A percentile compares a stretch with the other conserved stretches of the same genome.
Evolutionary conservation across 2,797 vertebrate species (phyloP).

Genomic region (Alfaro cultratus): DNA sequence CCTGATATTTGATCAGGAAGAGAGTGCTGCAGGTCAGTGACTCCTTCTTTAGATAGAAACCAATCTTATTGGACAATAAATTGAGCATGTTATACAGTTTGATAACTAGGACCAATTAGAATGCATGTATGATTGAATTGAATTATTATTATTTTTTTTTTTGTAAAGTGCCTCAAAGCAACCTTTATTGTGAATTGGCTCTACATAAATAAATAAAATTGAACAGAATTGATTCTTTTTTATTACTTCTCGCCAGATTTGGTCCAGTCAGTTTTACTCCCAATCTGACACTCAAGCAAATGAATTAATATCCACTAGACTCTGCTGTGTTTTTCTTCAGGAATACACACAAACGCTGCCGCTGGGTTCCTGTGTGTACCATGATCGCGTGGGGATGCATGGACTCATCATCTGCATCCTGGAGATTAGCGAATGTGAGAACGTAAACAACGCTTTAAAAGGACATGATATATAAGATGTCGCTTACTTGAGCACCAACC

Average conservation of each 20-base stretch:
- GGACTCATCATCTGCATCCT: slow-evolving; percentile 38
- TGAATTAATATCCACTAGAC: background rate
- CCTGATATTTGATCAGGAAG: too few relatives aligned
- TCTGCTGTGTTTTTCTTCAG: background rate
- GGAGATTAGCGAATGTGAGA: slow-evolving; percentile 40
- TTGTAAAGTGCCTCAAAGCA: background rate
- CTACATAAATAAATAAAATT: background rate
- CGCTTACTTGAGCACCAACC: slow-evolving; percentile 18
- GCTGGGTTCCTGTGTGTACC: slow-evolving; percentile 7
- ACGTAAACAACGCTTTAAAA: slow-evolving; percentile 49
- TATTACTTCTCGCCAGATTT: background rate
- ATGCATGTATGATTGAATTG: too few relatives aligned
- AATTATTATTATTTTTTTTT: background rate
- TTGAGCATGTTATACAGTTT: too few relatives aligned
- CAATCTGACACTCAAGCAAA: background rate
- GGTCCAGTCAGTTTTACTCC: background rate
- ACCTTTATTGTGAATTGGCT: background rate
- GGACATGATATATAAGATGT: background rate
- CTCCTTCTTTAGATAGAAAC: too few relatives aligned
- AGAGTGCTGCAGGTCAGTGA: too few relatives aligned
- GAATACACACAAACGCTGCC: background rate
- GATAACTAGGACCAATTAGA: too few relatives aligned
- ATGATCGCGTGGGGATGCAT: slow-evolving; percentile 22
- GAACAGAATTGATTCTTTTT: background rate
- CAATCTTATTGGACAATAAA: too few relatives aligned